phyloP scores from a whole-genome alignment of 2,797 vertebrate genomes.

The Pseudochromis fuscus region DNA sequence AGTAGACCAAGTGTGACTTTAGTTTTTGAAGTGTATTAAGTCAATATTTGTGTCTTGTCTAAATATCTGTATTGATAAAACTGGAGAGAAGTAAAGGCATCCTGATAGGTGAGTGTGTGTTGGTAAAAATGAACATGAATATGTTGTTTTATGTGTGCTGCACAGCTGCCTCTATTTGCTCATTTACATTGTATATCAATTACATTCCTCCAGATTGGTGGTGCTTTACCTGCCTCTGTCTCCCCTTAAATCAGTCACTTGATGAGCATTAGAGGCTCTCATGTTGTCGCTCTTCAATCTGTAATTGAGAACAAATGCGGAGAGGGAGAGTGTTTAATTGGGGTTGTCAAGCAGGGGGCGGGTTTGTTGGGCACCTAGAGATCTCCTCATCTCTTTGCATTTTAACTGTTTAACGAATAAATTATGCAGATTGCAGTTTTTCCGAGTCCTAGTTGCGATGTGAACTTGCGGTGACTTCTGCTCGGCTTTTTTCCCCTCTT shows the following conservation, averaged over 20 bases:
- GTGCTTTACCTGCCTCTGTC: constrained; percentile 39
- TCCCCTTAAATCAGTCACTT: constrained; percentile 62
- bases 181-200: constrained; percentile 20
- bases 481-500: constrained; percentile 73
- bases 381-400: constrained; percentile 69
- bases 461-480: constrained; percentile 86
- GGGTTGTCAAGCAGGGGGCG: constrained; percentile 71
- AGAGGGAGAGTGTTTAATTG: constrained; percentile 78
- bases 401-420: constrained; percentile 83
- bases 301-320: constrained; percentile 81
- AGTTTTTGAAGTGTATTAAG: not conserved
- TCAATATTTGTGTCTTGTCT: not conserved
- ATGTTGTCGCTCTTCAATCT: constrained; percentile 66
- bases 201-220: constrained; percentile 22
- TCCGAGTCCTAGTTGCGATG: constrained; percentile 81
- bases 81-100: not conserved
- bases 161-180: constrained; percentile 18
- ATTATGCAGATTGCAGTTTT: constrained; percentile 85
- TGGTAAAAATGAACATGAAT: not conserved
- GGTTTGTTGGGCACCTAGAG: constrained; percentile 72
- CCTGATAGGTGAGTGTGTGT: not conserved
- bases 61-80: not conserved
- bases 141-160: not conserved
- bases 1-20: not conserved
- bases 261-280: constrained; percentile 60